Conservation (phyloP, 2,113 vertebrate genomes). For the Megalops atlanticus region DNA sequence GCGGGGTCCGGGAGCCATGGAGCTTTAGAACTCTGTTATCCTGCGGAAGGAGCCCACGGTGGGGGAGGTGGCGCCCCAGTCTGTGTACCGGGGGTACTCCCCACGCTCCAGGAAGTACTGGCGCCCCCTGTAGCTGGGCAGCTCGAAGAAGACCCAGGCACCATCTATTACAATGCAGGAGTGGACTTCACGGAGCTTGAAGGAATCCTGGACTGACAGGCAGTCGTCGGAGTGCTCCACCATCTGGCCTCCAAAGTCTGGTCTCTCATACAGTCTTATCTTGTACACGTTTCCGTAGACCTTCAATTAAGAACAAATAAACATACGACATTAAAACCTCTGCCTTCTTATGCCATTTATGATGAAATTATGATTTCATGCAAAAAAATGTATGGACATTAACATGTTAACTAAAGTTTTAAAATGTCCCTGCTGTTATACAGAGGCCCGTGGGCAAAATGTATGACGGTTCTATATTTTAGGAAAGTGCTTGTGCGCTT, state of each 20-base stretch:
- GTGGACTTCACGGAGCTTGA: conserved; percentile 44
- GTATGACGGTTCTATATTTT: neutral
- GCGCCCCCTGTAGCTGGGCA: conserved; percentile 54
- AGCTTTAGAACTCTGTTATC: neutral
- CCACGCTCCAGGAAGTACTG: conserved; percentile 58
- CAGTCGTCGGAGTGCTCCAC: conserved; percentile 55
- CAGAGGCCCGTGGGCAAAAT: neutral
- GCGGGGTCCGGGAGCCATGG: neutral
- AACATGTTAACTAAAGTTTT: neutral
- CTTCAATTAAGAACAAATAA: conserved; percentile 20
- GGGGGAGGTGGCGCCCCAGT: conserved; percentile 54
- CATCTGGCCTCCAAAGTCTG: conserved; percentile 59
- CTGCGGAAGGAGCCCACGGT: conserved; percentile 52
- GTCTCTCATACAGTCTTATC: conserved; percentile 60
- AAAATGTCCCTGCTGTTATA: neutral
- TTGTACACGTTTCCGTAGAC: conserved; percentile 46
- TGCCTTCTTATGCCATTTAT: neutral
- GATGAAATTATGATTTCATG: neutral
- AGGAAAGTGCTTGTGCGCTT: neutral
- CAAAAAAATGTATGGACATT: neutral
- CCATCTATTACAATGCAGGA: conserved; percentile 54
- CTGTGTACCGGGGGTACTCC: conserved; percentile 50
- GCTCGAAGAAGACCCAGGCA: conserved; percentile 57
- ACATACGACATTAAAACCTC: neutral
- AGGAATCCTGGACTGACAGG: conserved; percentile 47